phyloP scores from a whole-genome alignment of 2,888 invertebrate species.

The Acleris holmiana region DNA sequence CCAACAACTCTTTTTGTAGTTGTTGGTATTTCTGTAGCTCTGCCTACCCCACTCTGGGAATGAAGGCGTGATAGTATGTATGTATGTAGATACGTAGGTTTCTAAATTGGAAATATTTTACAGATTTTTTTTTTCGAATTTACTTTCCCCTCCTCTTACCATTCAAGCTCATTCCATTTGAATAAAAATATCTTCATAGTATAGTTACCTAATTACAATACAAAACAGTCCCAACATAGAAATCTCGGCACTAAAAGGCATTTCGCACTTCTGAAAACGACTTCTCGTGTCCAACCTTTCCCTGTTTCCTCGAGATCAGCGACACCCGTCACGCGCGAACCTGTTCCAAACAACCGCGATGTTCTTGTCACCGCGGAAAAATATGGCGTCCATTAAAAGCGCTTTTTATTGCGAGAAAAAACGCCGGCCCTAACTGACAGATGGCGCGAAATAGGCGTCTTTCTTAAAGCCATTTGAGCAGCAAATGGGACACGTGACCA shows the following conservation, averaged over 20 bases:
- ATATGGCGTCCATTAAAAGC: slow-evolving; percentile 28
- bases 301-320: slow-evolving; percentile 2
- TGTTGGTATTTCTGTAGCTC: too few relatives aligned
- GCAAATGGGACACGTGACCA: neutral
- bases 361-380: slow-evolving; percentile 26
- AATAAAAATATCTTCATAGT: too few relatives aligned
- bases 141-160: too few relatives aligned
- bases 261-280: neutral
- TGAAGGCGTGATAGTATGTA: too few relatives aligned
- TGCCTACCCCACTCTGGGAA: too few relatives aligned
- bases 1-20: too few relatives aligned
- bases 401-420: slow-evolving; percentile 23
- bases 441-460: neutral
- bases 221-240: neutral
- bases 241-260: neutral
- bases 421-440: slow-evolving; percentile 5
- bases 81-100: too few relatives aligned
- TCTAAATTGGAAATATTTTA: too few relatives aligned
- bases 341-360: slow-evolving; percentile 1
- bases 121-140: too few relatives aligned
- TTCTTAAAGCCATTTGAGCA: neutral
- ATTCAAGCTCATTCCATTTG: too few relatives aligned
- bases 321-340: neutral
- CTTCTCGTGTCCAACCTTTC: neutral
- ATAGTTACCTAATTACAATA: too few relatives aligned